These are phyloP conservation scores for Plotosus lineatus DNA, from an alignment of 2,113 vertebrate genomes.

Conservation along the genomic window DNA sequence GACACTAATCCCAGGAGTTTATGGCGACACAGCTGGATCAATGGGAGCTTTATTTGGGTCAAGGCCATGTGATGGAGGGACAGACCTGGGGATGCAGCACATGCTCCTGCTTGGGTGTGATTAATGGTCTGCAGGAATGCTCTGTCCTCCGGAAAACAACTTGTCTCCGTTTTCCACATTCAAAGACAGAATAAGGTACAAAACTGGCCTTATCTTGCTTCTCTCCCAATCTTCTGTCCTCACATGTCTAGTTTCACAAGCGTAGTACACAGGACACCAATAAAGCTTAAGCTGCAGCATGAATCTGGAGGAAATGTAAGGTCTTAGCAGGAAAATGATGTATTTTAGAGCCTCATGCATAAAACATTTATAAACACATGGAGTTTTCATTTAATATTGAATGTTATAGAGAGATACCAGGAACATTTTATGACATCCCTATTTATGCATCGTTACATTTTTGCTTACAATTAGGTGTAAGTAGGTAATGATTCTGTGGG, in stretches of 20 bases:
- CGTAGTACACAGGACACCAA: not conserved
- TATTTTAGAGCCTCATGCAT: not conserved
- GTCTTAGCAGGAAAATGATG: not conserved
- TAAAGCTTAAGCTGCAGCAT: not conserved
- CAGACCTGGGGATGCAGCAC: constrained; percentile 43
- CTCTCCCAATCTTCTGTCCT: not conserved
- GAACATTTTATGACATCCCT: too few relatives aligned
- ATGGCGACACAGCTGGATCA: constrained; percentile 58
- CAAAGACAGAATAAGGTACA: constrained; percentile 26
- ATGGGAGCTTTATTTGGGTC: constrained; percentile 69
- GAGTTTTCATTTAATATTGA: not conserved
- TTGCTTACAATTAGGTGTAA: not conserved
- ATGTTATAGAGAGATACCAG: not conserved
- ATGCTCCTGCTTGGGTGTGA: constrained; percentile 57
- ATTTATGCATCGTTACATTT: not conserved
- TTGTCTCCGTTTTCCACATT: constrained; percentile 44
- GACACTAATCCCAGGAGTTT: constrained; percentile 57
- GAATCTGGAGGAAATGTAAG: not conserved
- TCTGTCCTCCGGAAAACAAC: constrained; percentile 56
- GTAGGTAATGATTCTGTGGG: not conserved
- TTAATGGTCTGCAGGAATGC: constrained; percentile 61
- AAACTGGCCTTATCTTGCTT: constrained; percentile 21
- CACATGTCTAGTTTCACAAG: not conserved
- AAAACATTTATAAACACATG: not conserved
- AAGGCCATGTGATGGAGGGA: constrained; percentile 55